Evolutionary conservation across 2,888 invertebrate genomes (phyloP).

Genomic region (Yponomeuta evonymella): DNA sequence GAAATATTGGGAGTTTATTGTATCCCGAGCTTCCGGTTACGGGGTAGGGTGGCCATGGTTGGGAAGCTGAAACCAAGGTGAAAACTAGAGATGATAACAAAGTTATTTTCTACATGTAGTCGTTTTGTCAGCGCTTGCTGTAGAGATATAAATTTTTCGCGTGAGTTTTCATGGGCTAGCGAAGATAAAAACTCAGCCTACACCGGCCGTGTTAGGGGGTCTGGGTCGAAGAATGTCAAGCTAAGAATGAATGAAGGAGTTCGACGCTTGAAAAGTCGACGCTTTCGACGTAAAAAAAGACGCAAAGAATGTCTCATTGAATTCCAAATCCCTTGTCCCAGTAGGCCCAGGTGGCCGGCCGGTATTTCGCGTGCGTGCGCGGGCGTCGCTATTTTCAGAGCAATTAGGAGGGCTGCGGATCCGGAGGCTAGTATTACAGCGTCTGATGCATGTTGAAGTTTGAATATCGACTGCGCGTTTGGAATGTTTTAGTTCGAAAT

Average conservation of each 20-base stretch:
- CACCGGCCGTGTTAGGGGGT: no score
- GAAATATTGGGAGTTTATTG: slow-evolving; percentile 46
- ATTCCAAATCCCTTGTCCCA: slow-evolving; percentile 24
- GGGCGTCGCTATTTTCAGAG: slow-evolving; percentile 55
- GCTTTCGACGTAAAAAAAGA: no score
- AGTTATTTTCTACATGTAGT: no score
- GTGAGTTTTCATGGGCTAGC: no score
- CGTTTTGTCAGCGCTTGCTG: no score
- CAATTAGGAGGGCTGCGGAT: slow-evolving; percentile 57
- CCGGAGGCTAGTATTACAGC: slow-evolving; percentile 51
- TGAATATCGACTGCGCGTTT: slow-evolving; percentile 21
- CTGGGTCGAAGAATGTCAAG: no score
- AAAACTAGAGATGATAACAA: no score
- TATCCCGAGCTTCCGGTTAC: slow-evolving; percentile 44
- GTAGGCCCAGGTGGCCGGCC: slow-evolving; percentile 42
- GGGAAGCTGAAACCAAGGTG: no score
- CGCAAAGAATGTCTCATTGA: neutral
- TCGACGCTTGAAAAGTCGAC: no score
- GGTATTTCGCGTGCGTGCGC: slow-evolving; percentile 32
- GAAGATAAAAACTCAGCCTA: no score
- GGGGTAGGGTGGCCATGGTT: slow-evolving; percentile 27
- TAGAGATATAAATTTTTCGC: no score
- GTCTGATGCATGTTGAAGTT: slow-evolving; percentile 24
- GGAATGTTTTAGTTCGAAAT: neutral
- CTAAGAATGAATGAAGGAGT: no score